phyloP scores from a whole-genome alignment of 2,113 vertebrate genomes.

The Rhinoderma darwinii region DNA sequence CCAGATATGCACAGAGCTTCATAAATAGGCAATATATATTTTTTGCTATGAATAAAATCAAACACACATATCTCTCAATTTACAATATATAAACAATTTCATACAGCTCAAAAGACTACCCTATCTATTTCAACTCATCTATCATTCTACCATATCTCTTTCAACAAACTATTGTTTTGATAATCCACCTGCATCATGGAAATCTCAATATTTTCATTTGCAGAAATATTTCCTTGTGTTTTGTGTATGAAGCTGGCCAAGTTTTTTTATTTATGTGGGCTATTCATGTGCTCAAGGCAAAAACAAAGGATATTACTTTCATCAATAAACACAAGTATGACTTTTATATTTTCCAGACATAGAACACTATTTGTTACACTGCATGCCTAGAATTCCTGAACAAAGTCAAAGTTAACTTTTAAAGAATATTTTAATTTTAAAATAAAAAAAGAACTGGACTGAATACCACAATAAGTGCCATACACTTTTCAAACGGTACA shows the following conservation, averaged over 20 bases:
- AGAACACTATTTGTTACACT: slow-evolving; percentile 6
- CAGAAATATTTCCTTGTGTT: slow-evolving; percentile 22
- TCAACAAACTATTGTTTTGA: background rate
- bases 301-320: background rate
- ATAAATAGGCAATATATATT: too few relatives aligned
- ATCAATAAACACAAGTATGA: slow-evolving; percentile 1
- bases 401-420: background rate
- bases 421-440: background rate
- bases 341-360: background rate
- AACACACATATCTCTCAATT: background rate
- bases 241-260: background rate
- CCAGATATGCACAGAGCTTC: too few relatives aligned
- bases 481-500: background rate
- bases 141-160: background rate
- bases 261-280: slow-evolving; percentile 33
- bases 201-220: slow-evolving; percentile 28
- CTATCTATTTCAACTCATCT: background rate
- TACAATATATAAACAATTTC: background rate
- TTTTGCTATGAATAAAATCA: too few relatives aligned
- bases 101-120: too few relatives aligned
- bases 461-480: background rate
- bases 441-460: background rate
- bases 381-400: slow-evolving; percentile 35
- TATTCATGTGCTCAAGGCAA: background rate
- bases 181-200: slow-evolving; percentile 6